A percentile compares a stretch with the other conserved stretches of the same genome.
Conservation (phyloP, 30 jellyfish, hydroid and myxozoan species). For the Aurelia aurita region DNA sequence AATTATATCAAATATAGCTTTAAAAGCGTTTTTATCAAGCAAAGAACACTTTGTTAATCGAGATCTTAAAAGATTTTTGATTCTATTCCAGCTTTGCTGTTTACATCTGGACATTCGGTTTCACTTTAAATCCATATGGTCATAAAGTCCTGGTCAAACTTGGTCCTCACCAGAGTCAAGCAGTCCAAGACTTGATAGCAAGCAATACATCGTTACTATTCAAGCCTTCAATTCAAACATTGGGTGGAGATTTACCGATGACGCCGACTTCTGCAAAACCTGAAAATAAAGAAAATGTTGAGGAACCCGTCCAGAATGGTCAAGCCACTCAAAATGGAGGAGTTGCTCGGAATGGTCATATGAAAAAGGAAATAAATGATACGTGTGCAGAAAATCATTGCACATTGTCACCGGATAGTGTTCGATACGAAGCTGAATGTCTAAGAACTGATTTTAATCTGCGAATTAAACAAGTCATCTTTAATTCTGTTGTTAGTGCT, state of each 20-base stretch:
- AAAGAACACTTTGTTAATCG: too few species aligned
- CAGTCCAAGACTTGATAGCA: conserved; percentile 81
- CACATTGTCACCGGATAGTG: conserved; percentile 92
- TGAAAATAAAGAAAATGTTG: conserved; percentile 20
- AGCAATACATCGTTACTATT: conserved; percentile 81
- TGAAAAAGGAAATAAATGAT: neutral
- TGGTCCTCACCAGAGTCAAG: conserved; percentile 81
- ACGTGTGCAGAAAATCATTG: conserved; percentile 77
- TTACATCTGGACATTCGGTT: conserved; percentile 93
- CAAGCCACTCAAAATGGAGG: conserved; percentile 35
- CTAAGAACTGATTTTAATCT: conserved; percentile 90
- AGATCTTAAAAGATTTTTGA: neutral
- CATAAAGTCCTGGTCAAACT: conserved; percentile 84
- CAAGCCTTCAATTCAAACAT: conserved; percentile 66
- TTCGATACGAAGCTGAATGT: conserved; percentile 96
- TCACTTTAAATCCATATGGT: conserved; percentile 88
- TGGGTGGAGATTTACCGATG: conserved; percentile 17
- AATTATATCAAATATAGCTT: too few species aligned
- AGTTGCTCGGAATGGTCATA: conserved; percentile 25
- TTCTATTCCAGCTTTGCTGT: conserved; percentile 77
- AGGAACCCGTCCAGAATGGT: conserved; percentile 47
- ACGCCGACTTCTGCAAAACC: conserved; percentile 23
- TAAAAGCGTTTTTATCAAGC: too few species aligned
- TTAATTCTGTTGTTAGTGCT: conserved; percentile 93
- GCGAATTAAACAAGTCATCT: conserved; percentile 88